Percentiles rank a stretch among this genome's conserved stretches.
phyloP scores from a whole-genome alignment of 2,888 invertebrate species.

The Campopleginae sp. region DNA sequence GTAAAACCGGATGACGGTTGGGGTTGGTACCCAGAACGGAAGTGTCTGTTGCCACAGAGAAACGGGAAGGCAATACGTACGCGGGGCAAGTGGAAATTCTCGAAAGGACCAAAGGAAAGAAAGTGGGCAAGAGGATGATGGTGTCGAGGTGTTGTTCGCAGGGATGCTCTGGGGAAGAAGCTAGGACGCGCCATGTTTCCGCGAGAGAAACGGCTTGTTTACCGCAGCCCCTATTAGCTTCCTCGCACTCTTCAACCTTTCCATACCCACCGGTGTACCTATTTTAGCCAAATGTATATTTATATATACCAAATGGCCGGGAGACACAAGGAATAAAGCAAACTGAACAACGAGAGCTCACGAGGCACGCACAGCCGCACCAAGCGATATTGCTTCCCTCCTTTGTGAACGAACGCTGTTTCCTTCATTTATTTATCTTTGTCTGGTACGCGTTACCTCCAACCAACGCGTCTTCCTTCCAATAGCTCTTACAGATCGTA shows the following conservation, averaged over 20 bases:
- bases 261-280: background rate
- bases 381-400: conserved; percentile 80
- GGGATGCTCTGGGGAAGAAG: conserved; percentile 43
- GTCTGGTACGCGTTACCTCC: conserved; percentile 70
- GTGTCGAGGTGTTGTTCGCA: conserved; percentile 44
- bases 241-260: conserved; percentile 61
- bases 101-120: conserved; percentile 53
- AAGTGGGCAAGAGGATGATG: conserved; percentile 38
- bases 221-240: conserved; percentile 79
- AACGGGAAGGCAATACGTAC: conserved; percentile 33
- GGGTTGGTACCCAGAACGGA: conserved; percentile 41
- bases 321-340: conserved; percentile 28
- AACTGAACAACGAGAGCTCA: conserved; percentile 58
- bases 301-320: background rate
- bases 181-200: conserved; percentile 72
- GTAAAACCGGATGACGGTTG: conserved; percentile 53
- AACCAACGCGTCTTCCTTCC: conserved; percentile 62
- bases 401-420: conserved; percentile 78
- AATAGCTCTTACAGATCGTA: conserved; percentile 48
- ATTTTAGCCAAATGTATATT: conserved; percentile 26
- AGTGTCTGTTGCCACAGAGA: conserved; percentile 48
- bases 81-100: conserved; percentile 44
- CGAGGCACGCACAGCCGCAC: conserved; percentile 68
- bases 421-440: conserved; percentile 82
- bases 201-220: conserved; percentile 78